Evolutionary conservation across 2,888 invertebrate species (phyloP).

Genomic region (Reticulitermes lucifugus): DNA sequence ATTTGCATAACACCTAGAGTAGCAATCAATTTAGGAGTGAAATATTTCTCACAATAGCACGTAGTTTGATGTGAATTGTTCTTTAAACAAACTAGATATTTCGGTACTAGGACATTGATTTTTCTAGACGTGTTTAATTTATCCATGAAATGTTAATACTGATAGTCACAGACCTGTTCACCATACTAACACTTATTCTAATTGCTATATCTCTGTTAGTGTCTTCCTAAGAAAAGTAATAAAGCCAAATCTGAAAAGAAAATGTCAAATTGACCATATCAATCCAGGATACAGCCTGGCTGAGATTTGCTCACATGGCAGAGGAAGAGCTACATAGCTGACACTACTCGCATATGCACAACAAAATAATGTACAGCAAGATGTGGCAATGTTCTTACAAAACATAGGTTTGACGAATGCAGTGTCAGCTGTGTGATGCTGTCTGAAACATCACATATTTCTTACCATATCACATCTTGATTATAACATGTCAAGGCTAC

Average conservation of each 20-base stretch:
- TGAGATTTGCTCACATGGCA: constrained; percentile 26
- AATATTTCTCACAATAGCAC: constrained; percentile 40
- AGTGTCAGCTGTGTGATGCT: background rate
- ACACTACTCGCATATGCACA: background rate
- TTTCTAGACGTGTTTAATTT: constrained; percentile 27
- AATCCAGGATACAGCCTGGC: constrained; percentile 9
- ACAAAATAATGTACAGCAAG: background rate
- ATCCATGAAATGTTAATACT: constrained; percentile 5
- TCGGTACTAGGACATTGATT: constrained; percentile 15
- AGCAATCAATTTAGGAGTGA: constrained; percentile 47
- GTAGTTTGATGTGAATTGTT: constrained; percentile 43
- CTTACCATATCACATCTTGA: constrained; percentile 29
- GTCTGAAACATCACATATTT: constrained; percentile 29
- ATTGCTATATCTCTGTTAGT: constrained; percentile 21
- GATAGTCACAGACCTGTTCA: background rate
- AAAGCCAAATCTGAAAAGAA: background rate
- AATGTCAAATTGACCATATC: constrained; percentile 35
- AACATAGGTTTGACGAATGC: background rate
- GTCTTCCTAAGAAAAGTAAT: constrained; percentile 34
- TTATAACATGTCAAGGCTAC: too few relatives aligned
- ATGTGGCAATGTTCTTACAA: too few relatives aligned
- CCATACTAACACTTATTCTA: constrained; percentile 18
- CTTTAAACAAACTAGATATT: constrained; percentile 14
- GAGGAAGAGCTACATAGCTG: background rate
- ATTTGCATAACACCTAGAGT: constrained; percentile 38